phyloP scores from a whole-genome alignment of 2,888 invertebrate species.

The Helicoverpa assulta region DNA sequence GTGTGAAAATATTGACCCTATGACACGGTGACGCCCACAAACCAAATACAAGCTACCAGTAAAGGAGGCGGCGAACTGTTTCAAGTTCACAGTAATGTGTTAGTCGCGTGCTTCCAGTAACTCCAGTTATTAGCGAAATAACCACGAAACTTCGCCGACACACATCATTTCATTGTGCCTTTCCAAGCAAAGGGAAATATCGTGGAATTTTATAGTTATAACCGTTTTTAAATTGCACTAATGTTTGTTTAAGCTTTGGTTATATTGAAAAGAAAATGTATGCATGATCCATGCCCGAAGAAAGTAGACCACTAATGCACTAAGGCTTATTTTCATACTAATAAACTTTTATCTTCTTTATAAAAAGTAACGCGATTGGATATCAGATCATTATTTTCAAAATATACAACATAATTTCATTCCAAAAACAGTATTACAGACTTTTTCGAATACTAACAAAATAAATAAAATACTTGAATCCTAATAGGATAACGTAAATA shows the following conservation, averaged over 20 bases:
- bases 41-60: slow-evolving; percentile 9
- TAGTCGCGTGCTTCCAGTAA: slow-evolving; percentile 34
- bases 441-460: background rate
- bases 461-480: no score
- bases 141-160: slow-evolving; percentile 29
- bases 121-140: slow-evolving; percentile 27
- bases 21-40: background rate
- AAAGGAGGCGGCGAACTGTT: slow-evolving; percentile 21
- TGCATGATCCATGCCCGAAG: background rate
- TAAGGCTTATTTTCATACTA: no score
- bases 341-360: no score
- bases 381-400: no score
- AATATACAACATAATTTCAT: no score
- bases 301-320: no score
- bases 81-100: slow-evolving; percentile 51
- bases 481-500: background rate
- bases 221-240: slow-evolving; percentile 15
- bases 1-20: no score
- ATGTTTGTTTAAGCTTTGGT: background rate
- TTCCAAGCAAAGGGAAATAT: slow-evolving; percentile 23
- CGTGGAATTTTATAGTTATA: slow-evolving; percentile 4
- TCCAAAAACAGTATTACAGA: no score
- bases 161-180: slow-evolving; percentile 29
- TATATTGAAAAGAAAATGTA: background rate
- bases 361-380: no score